phyloP scores from a whole-genome alignment of 2,113 vertebrate species.

The Piaya cayana region DNA sequence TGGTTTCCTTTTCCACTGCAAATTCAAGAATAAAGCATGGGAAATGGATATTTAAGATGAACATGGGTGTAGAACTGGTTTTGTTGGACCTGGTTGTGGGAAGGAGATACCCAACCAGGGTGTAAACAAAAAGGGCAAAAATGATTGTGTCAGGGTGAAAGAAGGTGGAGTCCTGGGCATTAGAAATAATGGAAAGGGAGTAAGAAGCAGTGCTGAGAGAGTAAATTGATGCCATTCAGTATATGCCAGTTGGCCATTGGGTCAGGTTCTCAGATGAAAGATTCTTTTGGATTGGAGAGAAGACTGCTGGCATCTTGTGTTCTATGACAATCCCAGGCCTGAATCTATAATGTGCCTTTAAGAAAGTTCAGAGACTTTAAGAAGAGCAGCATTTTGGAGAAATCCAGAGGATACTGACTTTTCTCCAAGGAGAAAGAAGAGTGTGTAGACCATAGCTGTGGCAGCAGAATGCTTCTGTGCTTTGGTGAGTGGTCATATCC shows the following conservation, averaged over 20 bases:
- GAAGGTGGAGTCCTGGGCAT: background rate
- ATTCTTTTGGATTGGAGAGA: background rate
- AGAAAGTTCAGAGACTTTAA: background rate
- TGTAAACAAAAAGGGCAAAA: background rate
- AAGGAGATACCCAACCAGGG: background rate
- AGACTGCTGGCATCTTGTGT: background rate
- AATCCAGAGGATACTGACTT: background rate
- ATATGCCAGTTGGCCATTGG: background rate
- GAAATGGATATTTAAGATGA: background rate
- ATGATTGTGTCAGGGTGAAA: background rate
- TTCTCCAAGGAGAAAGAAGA: background rate
- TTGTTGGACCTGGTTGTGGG: background rate
- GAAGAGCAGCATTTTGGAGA: background rate
- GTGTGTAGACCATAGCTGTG: background rate
- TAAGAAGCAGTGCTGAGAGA: background rate
- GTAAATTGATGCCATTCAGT: background rate
- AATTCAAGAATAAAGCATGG: background rate
- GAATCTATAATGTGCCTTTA: background rate
- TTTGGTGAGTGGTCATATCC: background rate
- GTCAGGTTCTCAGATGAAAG: background rate
- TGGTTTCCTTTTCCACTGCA: conserved; percentile 35
- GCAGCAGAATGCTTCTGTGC: background rate
- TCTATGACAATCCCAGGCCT: background rate
- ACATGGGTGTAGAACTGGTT: background rate
- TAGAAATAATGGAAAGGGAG: background rate